These are phyloP conservation scores for Gallinago paraguaiae DNA, from an alignment of 2,113 vertebrate species.

Conservation along the genomic window DNA sequence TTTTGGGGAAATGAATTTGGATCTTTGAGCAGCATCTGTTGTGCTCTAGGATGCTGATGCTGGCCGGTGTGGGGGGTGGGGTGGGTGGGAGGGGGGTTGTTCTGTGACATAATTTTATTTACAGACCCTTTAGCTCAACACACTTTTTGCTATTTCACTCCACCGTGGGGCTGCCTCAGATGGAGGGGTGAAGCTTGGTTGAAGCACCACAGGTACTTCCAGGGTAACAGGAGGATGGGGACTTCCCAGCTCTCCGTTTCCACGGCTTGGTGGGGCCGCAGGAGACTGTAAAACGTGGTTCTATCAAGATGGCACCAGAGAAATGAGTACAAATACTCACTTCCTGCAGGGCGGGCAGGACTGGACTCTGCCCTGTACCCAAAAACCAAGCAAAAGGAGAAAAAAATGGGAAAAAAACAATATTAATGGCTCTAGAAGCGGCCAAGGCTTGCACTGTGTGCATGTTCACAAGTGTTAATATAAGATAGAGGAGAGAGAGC, in stretches of 20 bases:
- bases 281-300: background rate
- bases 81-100: too few relatives aligned
- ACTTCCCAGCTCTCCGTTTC: background rate
- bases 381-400: background rate
- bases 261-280: fast-evolving
- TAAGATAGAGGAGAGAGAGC: background rate
- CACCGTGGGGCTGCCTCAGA: background rate
- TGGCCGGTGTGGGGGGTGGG: too few relatives aligned
- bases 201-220: background rate
- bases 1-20: background rate
- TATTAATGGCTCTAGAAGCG: background rate
- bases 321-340: background rate
- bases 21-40: background rate
- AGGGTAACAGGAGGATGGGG: background rate
- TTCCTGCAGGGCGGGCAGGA: background rate
- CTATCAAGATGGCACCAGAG: background rate
- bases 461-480: fast-evolving
- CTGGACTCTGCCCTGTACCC: background rate
- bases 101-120: background rate
- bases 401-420: background rate
- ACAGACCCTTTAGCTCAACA: background rate
- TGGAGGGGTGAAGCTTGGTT: background rate
- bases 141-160: background rate
- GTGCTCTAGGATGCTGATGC: background rate
- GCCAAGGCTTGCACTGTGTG: too few relatives aligned